Base-by-base conservation (phyloP, 2,797 vertebrate genomes). In the Trichosurus vulpecula region DNA sequence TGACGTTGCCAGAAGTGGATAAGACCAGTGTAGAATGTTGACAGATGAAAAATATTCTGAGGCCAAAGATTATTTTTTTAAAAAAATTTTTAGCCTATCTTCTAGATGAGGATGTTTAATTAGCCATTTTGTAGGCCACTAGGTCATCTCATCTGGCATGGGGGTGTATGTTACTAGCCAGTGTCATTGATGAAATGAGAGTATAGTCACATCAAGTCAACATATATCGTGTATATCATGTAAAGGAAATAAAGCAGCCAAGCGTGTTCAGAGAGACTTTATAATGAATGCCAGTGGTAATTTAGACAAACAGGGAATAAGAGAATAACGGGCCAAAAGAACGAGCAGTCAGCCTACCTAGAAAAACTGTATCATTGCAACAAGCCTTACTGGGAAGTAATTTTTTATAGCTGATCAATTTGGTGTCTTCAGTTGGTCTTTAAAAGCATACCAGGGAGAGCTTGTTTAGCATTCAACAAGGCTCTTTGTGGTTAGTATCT, bases 21-120 rank as follows among this genome's bases (percentile, higher is more conserved):
- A 31, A 91, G 30, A 81, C 93, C 53, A 55, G 54, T 90, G 30
- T 52, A 51, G 66, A 41, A 5, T 92, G 25, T 95, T 94, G 74
- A 74, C 91, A 93, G 94, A 47, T 74, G 27, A 92, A 51, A 29
- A 92, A 91, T 95, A 51, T 58, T 51, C 55, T 92, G 41, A 81
- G 51, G 14, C 58, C 93, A 41, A 53, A 89, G 53, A 51, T 87
- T 90, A 54, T 92, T 11, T 41, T 74, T 16, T 95, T 41, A 29
- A n/a, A n/a, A 29, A n/a, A n/a, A n/a, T 8, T 93, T 96, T 95
- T 58, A 93, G 93, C 81, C 93, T 54, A 35, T 93, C 51, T 94
- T 54, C 51, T 81, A 52, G 35, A 95, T 90, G 93, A 91, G 2
- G 74, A 19, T 92, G 41, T 95, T 93, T 95, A 94, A 58, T 93